Conservation (phyloP, 2,113 vertebrate species). For the Ursus arctos region DNA sequence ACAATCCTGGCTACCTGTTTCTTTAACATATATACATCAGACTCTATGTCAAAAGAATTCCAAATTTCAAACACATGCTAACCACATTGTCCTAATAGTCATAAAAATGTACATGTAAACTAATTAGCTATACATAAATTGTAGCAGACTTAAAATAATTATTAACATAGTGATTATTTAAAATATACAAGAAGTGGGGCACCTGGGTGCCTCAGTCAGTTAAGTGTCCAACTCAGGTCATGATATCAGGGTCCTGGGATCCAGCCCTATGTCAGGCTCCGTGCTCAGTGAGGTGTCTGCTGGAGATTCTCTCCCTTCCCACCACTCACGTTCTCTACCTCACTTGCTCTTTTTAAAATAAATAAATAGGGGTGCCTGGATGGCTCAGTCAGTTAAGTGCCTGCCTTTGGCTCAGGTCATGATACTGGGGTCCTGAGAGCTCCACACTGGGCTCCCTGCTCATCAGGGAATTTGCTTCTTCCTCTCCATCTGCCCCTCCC, state of each 20-base stretch:
- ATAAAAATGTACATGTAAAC: not conserved
- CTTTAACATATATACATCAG: not conserved
- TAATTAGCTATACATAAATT: not conserved
- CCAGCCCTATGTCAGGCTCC: not conserved
- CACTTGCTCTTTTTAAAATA: not conserved
- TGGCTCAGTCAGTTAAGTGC: not conserved
- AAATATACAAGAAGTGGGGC: not conserved
- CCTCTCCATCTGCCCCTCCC: not conserved
- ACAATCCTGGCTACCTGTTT: not conserved
- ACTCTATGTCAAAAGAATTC: not conserved
- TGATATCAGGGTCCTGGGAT: not conserved
- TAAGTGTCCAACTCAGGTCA: not conserved
- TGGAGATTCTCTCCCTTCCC: not conserved
- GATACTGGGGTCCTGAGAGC: not conserved
- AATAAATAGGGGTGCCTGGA: not conserved
- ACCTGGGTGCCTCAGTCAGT: not conserved
- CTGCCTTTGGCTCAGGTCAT: not conserved
- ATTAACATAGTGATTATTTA: constrained; percentile 38
- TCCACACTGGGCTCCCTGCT: not conserved
- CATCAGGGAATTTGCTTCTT: not conserved
- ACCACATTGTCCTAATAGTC: not conserved
- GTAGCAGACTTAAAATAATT: not conserved
- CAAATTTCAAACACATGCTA: constrained; percentile 28
- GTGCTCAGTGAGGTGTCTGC: not conserved
- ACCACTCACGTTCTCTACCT: not conserved